Base-by-base conservation (phyloP, 2,888 invertebrate genomes). In the Leptinotarsa haldemani region DNA sequence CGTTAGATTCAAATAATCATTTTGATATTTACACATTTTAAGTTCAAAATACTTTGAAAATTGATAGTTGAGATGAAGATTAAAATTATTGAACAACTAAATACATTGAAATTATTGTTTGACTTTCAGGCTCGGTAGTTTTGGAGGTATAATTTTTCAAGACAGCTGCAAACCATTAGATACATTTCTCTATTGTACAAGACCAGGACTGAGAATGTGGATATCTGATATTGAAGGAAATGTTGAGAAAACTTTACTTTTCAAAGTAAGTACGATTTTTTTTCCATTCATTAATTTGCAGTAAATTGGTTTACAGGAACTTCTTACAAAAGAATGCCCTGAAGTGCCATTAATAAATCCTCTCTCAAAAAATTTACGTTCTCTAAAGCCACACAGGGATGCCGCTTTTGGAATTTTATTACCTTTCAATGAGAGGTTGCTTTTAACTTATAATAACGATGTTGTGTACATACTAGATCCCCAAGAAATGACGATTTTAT, bases 171-270 rank as follows among this genome's bases (percentile, higher is more conserved):
- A 88, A 71, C 89, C 89, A 67, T 85, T 80, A 70, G 88, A 88
- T 80, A 80, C 85, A 47, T 87, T 91, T 69, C 90, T 95, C 70
- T 95, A 92, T 88, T 94, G 95, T 83, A 93, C 94, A 69, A 90
- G 97, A 47, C 94, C 96, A 20, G 96, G 96, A 9, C 89, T 94
- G 75, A 89, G 97, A 53, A 89, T 97, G 80, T 97, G 97, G 97
- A 89, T 94, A 73, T 93, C 96, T 0, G 93, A 94, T 87, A 86
- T 89, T 25, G 85, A 88, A 48, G 97, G 97, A 1, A 90, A 91
- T 77, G 97, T 97, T n/a, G 90, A 91, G 70, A 94, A 94, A 87
- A 97, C 97, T 0, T 88, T 95, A 64, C 90, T 97, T 30, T 96
- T 96, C 85, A 95, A 95, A 89, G 95, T 93, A 84, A 71, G 47